Conservation (phyloP, 2,888 invertebrate genomes). For the Callimorpha dominula region DNA sequence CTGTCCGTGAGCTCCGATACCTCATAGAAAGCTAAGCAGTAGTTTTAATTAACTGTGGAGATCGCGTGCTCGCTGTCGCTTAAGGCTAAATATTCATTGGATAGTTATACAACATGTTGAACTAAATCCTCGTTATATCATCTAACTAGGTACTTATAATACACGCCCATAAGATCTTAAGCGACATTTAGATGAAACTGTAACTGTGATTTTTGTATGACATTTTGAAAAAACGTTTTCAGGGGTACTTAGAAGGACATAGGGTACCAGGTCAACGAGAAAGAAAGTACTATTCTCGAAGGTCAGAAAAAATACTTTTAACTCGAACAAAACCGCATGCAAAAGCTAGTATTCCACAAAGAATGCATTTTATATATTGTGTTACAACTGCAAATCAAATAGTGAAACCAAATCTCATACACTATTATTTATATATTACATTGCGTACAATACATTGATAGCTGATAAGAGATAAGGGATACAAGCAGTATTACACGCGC, state of each 20-base stretch:
- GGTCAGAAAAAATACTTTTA: no score
- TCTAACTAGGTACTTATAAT: background rate
- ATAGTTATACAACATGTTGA: background rate
- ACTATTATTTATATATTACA: constrained; percentile 21
- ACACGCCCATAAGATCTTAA: background rate
- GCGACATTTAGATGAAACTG: background rate
- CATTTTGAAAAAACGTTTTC: no score
- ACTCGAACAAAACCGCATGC: no score
- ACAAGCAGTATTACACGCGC: constrained; percentile 36
- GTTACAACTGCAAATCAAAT: background rate
- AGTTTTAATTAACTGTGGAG: constrained; percentile 48
- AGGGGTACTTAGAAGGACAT: background rate
- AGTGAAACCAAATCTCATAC: constrained; percentile 12
- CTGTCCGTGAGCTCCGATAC: constrained; percentile 32
- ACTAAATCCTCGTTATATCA: background rate
- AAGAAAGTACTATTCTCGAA: no score
- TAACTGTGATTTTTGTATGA: background rate
- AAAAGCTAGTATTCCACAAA: background rate
- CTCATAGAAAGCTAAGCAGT: constrained; percentile 51
- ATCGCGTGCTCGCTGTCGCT: constrained; percentile 47
- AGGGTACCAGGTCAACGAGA: no score
- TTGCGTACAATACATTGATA: constrained; percentile 19
- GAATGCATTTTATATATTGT: background rate
- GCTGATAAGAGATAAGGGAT: constrained; percentile 43
- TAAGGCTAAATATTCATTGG: constrained; percentile 4